Conservation (phyloP, 2,888 invertebrate species). For the Reticulitermes lucifugus region DNA sequence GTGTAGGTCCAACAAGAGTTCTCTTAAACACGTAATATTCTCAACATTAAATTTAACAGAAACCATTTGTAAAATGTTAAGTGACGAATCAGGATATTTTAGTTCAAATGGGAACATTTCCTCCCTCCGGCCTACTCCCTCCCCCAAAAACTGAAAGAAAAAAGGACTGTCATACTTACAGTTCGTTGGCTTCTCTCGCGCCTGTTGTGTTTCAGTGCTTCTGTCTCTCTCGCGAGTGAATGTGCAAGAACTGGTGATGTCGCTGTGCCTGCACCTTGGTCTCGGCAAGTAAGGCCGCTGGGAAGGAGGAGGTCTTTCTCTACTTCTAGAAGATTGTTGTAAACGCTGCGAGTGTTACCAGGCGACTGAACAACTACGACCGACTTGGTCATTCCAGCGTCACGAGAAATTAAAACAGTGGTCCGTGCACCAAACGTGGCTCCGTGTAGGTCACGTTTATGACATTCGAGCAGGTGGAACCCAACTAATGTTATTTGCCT, state of each 20-base stretch:
- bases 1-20: no score
- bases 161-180: background rate
- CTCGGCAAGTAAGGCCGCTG: background rate
- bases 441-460: constrained; percentile 17
- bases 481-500: background rate
- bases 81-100: no score
- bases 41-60: no score
- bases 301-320: background rate
- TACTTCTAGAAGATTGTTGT: constrained; percentile 29
- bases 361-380: constrained; percentile 21
- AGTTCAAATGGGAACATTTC: background rate
- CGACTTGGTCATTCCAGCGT: constrained; percentile 41
- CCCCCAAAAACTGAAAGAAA: background rate
- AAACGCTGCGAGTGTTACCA: constrained; percentile 33
- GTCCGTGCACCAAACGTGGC: constrained; percentile 24
- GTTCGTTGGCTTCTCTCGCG: background rate
- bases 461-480: background rate
- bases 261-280: background rate
- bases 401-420: constrained; percentile 29
- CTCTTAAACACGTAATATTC: no score
- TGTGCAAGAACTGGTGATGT: background rate
- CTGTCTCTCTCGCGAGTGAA: background rate
- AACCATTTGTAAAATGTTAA: no score
- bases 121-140: background rate
- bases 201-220: background rate